Evolutionary conservation across 2,888 invertebrate genomes (phyloP).

Genomic region (Marronus borbonicus): DNA sequence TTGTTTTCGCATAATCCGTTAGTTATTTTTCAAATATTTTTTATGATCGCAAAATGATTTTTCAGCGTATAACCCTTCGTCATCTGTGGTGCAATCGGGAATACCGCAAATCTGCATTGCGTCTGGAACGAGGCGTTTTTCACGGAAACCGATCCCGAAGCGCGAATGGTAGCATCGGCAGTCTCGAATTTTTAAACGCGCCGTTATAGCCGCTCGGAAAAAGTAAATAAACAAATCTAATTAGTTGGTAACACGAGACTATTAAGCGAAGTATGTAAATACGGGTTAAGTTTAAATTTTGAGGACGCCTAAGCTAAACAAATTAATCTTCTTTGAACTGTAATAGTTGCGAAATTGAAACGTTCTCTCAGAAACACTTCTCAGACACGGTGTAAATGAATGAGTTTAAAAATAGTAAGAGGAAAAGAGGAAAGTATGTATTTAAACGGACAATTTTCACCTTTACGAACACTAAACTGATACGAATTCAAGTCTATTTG

Average conservation of each 20-base stretch:
- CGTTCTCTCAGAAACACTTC: conserved; percentile 15
- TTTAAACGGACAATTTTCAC: conserved; percentile 21
- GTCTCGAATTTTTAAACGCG: conserved; percentile 6
- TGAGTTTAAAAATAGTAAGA: conserved; percentile 16
- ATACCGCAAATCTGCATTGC: conserved; percentile 24
- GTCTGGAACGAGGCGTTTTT: conserved; percentile 8
- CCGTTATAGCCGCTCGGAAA: conserved; percentile 13
- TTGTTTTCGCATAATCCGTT: too few species aligned
- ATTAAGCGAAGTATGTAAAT: conserved; percentile 29
- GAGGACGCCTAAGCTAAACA: conserved; percentile 20
- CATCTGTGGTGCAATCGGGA: conserved; percentile 18
- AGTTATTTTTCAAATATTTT: neutral
- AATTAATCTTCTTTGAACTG: conserved; percentile 34
- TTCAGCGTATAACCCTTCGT: conserved; percentile 7
- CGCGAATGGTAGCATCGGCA: neutral
- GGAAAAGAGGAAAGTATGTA: conserved; percentile 3
- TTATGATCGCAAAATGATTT: neutral
- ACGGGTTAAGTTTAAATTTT: conserved; percentile 23
- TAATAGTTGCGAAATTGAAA: conserved; percentile 26
- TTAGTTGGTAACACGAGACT: conserved; percentile 37
- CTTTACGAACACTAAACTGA: neutral
- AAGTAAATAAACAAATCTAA: conserved; percentile 41
- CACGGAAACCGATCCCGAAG: neutral
- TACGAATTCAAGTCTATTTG: neutral
- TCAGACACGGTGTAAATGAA: conserved; percentile 13